Evolutionary conservation across 2,888 invertebrate species (phyloP).

Genomic region (Drosophila vallismaia): DNA sequence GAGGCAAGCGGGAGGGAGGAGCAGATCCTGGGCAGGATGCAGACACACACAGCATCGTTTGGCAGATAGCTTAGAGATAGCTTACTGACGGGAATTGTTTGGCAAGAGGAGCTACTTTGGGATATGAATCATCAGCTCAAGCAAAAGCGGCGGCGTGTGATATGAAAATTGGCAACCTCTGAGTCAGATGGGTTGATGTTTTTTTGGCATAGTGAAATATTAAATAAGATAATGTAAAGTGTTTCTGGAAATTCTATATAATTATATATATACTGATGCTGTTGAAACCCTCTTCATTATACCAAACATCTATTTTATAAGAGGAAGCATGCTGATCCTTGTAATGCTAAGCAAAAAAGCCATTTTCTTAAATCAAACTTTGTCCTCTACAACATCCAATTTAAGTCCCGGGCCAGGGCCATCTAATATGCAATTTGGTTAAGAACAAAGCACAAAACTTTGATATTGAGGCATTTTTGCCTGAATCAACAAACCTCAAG

Average conservation of each 20-base stretch:
- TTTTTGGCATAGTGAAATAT: background rate
- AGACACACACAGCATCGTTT: constrained; percentile 30
- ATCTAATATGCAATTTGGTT: constrained; percentile 45
- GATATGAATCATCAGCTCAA: constrained; percentile 78
- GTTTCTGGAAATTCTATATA: background rate
- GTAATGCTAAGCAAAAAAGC: constrained; percentile 6
- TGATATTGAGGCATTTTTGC: constrained; percentile 44
- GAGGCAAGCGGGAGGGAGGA: constrained; percentile 15
- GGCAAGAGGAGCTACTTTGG: constrained; percentile 29
- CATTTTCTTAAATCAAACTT: constrained; percentile 19
- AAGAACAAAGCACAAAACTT: constrained; percentile 33
- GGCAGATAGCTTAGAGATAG: constrained; percentile 49
- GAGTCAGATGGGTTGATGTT: background rate
- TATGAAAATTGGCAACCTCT: constrained; percentile 57
- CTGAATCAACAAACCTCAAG: constrained; percentile 45
- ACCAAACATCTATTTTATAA: background rate
- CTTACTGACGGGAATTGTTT: constrained; percentile 48
- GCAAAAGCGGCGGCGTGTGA: constrained; percentile 29
- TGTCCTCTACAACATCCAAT: constrained; percentile 27
- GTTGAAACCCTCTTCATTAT: background rate
- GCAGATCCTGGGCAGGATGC: constrained; percentile 8
- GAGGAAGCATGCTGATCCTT: constrained; percentile 4
- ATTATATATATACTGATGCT: background rate
- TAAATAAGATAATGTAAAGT: too few relatives aligned
- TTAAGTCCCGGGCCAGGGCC: constrained; percentile 19